A percentile compares a stretch with the other conserved stretches of the same genome.
These are phyloP conservation scores for Xestoiulus laeticollis DNA, from an alignment of 2,888 invertebrate species.

Conservation along the genomic window DNA sequence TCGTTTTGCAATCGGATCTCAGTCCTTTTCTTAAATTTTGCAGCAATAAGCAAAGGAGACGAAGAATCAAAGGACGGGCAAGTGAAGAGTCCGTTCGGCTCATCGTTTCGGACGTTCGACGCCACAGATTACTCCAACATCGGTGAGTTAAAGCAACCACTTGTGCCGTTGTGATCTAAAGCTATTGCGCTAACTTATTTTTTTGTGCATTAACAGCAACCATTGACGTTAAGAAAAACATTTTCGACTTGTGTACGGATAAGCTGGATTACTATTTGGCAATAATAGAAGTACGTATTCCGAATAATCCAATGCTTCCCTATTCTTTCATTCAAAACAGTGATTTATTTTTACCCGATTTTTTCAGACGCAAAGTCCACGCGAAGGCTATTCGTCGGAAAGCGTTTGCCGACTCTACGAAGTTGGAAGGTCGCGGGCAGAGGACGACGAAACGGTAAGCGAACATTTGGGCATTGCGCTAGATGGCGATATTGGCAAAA, in stretches of 20 bases:
- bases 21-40: conserved; percentile 20
- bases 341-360: not conserved
- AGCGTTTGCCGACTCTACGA: conserved; percentile 91
- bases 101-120: conserved; percentile 94
- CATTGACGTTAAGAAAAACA: conserved; percentile 89
- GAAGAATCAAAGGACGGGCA: conserved; percentile 64
- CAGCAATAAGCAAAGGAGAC: conserved; percentile 65
- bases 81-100: conserved; percentile 76
- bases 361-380: conserved; percentile 57
- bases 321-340: not conserved
- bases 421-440: conserved; percentile 85
- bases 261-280: conserved; percentile 86
- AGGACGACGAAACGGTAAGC: conserved; percentile 84
- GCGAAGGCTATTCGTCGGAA: conserved; percentile 83
- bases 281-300: conserved; percentile 75
- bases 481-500: too few species aligned
- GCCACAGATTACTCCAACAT: conserved; percentile 93
- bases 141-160: conserved; percentile 67
- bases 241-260: conserved; percentile 85
- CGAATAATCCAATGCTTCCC: not conserved
- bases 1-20: not conserved
- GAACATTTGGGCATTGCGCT: too few species aligned
- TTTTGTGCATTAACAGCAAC: conserved; percentile 73
- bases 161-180: not conserved
- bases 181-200: not conserved